Evolutionary conservation across 1,140 invertebrate species (phyloP).

Genomic region (Drosophila biarmipes): DNA sequence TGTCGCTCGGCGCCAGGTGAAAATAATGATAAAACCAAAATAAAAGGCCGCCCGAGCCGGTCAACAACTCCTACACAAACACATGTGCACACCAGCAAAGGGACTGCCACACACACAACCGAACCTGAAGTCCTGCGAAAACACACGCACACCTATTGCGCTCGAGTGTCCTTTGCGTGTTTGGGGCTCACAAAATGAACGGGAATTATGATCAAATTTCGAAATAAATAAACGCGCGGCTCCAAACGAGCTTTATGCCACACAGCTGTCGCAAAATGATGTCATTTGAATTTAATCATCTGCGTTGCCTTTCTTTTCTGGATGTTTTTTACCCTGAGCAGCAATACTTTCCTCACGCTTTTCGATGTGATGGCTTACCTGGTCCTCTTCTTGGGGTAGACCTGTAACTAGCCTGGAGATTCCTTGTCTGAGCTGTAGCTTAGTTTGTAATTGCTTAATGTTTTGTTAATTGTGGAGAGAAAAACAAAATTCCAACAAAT

Average conservation of each 20-base stretch:
- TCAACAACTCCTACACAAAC: constrained; percentile 47
- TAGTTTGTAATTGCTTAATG: neutral
- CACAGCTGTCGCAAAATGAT: constrained; percentile 66
- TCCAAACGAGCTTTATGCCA: constrained; percentile 44
- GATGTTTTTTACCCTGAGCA: constrained; percentile 11
- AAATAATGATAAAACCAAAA: constrained; percentile 30
- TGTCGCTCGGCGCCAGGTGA: constrained; percentile 21
- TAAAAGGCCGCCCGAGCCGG: constrained; percentile 49
- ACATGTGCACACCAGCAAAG: neutral
- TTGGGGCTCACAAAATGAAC: constrained; percentile 59
- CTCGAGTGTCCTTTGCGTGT: constrained; percentile 68
- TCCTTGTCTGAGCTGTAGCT: neutral
- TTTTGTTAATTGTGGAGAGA: constrained; percentile 7
- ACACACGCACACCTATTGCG: constrained; percentile 19
- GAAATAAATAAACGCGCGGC: constrained; percentile 67
- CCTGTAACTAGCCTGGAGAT: neutral
- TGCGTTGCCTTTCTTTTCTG: constrained; percentile 29
- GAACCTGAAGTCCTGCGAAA: neutral
- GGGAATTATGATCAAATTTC: constrained; percentile 62
- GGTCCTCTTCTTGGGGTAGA: neutral
- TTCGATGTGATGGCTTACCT: constrained; percentile 1
- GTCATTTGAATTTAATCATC: constrained; percentile 72
- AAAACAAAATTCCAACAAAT: constrained; percentile 6
- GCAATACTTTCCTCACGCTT: constrained; percentile 2
- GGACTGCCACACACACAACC: neutral